These are phyloP conservation scores for Marronus borbonicus DNA, from an alignment of 2,888 invertebrate genomes.

Conservation along the genomic window DNA sequence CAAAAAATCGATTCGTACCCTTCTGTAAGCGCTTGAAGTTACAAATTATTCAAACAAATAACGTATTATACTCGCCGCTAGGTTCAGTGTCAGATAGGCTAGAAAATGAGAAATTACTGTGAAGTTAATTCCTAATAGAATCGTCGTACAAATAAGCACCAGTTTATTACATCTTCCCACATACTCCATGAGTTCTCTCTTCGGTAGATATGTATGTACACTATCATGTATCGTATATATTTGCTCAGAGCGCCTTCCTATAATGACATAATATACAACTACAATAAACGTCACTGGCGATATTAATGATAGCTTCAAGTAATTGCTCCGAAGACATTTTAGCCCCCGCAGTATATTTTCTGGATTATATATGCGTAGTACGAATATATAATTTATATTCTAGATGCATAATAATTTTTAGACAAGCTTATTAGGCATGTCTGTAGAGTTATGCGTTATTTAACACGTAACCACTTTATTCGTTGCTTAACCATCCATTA, in stretches of 20 bases:
- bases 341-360: constrained; percentile 14
- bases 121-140: constrained; percentile 31
- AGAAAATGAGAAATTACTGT: constrained; percentile 30
- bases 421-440: not conserved
- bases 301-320: constrained; percentile 32
- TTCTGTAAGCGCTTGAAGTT: not conserved
- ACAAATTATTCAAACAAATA: not conserved
- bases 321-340: constrained; percentile 42
- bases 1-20: not conserved
- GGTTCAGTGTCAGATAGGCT: not conserved
- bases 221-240: constrained; percentile 1
- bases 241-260: constrained; percentile 31
- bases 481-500: no score
- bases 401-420: not conserved
- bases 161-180: constrained; percentile 38
- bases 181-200: not conserved
- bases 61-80: constrained; percentile 1
- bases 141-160: constrained; percentile 15
- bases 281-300: constrained; percentile 32
- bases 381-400: not conserved
- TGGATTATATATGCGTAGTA: constrained; percentile 4
- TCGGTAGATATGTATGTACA: not conserved
- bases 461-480: not conserved
- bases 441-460: not conserved
- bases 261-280: constrained; percentile 39